Evolutionary conservation across 2,888 invertebrate genomes (phyloP).

Genomic region (Xestia xanthographa): DNA sequence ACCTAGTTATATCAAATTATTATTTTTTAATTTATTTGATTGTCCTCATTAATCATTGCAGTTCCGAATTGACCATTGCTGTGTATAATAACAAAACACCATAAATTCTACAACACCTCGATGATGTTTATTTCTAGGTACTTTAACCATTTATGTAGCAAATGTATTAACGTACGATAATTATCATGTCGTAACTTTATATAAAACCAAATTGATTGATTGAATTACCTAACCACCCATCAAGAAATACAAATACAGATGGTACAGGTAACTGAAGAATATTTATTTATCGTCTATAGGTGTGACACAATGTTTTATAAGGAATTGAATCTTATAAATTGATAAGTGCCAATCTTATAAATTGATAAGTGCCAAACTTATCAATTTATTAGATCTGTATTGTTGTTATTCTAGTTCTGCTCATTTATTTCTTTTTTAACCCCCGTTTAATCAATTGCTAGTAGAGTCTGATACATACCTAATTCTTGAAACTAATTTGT

Average conservation of each 20-base stretch:
- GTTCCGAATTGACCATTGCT: too few species aligned
- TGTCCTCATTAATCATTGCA: not conserved
- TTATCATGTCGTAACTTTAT: slow-evolving; percentile 58
- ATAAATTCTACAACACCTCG: not conserved
- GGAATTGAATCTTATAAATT: slow-evolving; percentile 3
- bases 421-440: not conserved
- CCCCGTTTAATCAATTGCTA: not conserved
- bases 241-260: slow-evolving; percentile 29
- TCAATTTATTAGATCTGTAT: slow-evolving; percentile 22
- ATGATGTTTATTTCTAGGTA: slow-evolving; percentile 11
- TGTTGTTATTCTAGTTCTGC: slow-evolving; percentile 10
- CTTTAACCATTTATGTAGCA: slow-evolving; percentile 7
- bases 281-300: slow-evolving; percentile 20
- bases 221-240: slow-evolving; percentile 57
- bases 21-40: not conserved
- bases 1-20: not conserved
- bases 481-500: not conserved
- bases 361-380: slow-evolving; percentile 23
- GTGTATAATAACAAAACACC: not conserved
- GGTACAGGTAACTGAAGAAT: slow-evolving; percentile 11
- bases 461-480: not conserved
- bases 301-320: slow-evolving; percentile 11
- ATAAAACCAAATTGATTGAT: slow-evolving; percentile 65
- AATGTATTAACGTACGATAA: slow-evolving; percentile 29
- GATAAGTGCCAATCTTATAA: slow-evolving; percentile 24